Conservation (phyloP, 2,888 invertebrate species). For the Alitta virens region DNA sequence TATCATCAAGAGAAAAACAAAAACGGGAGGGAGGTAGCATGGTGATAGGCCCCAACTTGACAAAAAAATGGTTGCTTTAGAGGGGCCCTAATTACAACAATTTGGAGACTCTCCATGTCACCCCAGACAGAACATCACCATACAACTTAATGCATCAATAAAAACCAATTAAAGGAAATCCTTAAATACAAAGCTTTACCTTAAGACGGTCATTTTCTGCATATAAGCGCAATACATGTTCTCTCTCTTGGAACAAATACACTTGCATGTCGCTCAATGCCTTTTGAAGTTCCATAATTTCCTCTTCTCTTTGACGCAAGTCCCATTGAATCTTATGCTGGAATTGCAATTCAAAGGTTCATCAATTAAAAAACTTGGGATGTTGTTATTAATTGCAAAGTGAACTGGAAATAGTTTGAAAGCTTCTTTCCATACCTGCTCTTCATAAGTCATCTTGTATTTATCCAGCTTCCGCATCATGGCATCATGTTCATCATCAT, state of each 20-base stretch:
- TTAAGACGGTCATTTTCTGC: constrained; percentile 58
- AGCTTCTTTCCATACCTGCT: constrained; percentile 54
- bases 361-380: too few species aligned
- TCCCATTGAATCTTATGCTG: constrained; percentile 56
- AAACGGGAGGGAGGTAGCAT: too few species aligned
- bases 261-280: constrained; percentile 59
- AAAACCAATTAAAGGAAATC: too few species aligned
- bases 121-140: too few species aligned
- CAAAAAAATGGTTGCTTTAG: too few species aligned
- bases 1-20: too few species aligned
- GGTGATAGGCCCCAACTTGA: too few species aligned
- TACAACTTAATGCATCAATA: too few species aligned
- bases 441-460: constrained; percentile 53
- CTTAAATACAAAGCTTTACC: constrained; percentile 32
- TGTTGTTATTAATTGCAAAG: too few species aligned
- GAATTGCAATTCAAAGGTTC: not conserved
- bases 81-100: too few species aligned
- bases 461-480: constrained; percentile 51
- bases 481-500: constrained; percentile 54
- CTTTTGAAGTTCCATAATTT: constrained; percentile 57
- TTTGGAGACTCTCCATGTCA: too few species aligned
- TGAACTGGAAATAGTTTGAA: too few species aligned
- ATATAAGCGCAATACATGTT: constrained; percentile 56
- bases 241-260: constrained; percentile 57
- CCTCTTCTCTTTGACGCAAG: constrained; percentile 54